A percentile compares a stretch with the other conserved stretches of the same genome.
These are phyloP conservation scores for Trichechus manatus DNA, from an alignment of 2,113 vertebrate genomes.

Conservation along the genomic window DNA sequence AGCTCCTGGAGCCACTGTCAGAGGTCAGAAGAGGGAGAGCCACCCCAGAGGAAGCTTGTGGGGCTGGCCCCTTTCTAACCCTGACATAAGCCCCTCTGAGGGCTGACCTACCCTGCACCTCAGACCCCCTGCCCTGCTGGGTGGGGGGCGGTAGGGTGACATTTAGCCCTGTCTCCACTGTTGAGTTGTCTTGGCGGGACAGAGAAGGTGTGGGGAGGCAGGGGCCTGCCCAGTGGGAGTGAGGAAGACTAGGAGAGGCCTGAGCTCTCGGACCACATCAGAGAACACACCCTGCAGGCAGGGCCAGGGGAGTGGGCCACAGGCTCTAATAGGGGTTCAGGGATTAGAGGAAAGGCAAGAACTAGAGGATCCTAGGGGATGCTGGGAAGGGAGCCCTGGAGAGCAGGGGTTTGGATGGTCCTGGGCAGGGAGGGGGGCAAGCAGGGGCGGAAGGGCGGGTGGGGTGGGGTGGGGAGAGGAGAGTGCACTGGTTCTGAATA, in stretches of 20 bases:
- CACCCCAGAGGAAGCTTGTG: background rate
- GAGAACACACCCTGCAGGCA: slow-evolving; percentile 77
- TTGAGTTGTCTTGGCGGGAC: slow-evolving; percentile 89
- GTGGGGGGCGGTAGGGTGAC: slow-evolving; percentile 33
- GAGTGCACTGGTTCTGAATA: slow-evolving; percentile 99
- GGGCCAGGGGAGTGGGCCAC: slow-evolving; percentile 80
- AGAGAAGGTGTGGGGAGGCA: slow-evolving; percentile 63
- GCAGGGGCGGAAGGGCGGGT: slow-evolving; percentile 85
- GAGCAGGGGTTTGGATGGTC: slow-evolving; percentile 89
- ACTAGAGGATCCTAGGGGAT: slow-evolving; percentile 78
- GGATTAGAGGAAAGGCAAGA: slow-evolving; percentile 79
- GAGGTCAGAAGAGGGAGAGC: slow-evolving; percentile 13
- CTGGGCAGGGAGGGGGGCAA: slow-evolving; percentile 87
- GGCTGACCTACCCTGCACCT: background rate
- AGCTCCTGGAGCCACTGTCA: background rate
- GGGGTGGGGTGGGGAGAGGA: slow-evolving; percentile 91
- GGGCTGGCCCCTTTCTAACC: background rate
- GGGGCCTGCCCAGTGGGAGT: slow-evolving; percentile 43
- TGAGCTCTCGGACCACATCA: slow-evolving; percentile 79
- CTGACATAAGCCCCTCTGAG: background rate
- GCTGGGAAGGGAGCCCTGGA: slow-evolving; percentile 80
- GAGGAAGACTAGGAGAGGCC: slow-evolving; percentile 47
- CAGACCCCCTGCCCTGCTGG: background rate
- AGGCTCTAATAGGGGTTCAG: slow-evolving; percentile 69
- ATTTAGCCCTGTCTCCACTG: slow-evolving; percentile 86